phyloP scores from a whole-genome alignment of 2,797 vertebrate genomes.

The Poecilia picta region DNA sequence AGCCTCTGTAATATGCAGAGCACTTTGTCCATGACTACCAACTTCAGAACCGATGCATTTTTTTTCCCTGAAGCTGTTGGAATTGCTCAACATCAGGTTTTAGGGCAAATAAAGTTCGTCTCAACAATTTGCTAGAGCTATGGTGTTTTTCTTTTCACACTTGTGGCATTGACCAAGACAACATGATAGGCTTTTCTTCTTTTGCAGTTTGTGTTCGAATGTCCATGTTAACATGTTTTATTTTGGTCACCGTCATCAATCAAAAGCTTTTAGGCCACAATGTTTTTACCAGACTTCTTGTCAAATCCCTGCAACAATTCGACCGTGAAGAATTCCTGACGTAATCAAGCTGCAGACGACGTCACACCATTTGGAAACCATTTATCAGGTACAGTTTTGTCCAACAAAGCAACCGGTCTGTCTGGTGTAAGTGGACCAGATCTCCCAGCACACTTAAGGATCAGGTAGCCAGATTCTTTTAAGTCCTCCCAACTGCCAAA shows the following conservation, averaged over 20 bases:
- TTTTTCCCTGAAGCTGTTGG: background rate
- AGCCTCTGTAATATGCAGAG: background rate
- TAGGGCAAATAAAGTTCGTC: background rate
- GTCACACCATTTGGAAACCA: background rate
- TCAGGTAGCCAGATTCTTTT: constrained; percentile 6
- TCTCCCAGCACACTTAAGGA: background rate
- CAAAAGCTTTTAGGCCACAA: background rate
- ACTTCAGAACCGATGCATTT: background rate
- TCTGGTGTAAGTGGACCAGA: constrained; percentile 7
- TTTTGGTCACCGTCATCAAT: background rate
- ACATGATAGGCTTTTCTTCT: background rate
- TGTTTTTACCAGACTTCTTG: background rate
- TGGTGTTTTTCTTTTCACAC: background rate
- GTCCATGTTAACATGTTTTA: background rate
- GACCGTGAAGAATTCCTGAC: background rate
- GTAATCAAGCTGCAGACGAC: background rate
- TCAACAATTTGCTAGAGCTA: background rate
- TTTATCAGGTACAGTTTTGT: background rate
- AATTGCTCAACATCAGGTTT: background rate
- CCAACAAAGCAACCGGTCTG: constrained; percentile 12
- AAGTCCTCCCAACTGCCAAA: constrained; percentile 14
- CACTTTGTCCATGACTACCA: background rate
- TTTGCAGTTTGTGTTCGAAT: background rate
- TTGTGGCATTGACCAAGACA: background rate
- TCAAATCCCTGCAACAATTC: background rate